These are phyloP conservation scores for Neocrepidodera transversa DNA, from an alignment of 2,888 invertebrate species.

Conservation along the genomic window DNA sequence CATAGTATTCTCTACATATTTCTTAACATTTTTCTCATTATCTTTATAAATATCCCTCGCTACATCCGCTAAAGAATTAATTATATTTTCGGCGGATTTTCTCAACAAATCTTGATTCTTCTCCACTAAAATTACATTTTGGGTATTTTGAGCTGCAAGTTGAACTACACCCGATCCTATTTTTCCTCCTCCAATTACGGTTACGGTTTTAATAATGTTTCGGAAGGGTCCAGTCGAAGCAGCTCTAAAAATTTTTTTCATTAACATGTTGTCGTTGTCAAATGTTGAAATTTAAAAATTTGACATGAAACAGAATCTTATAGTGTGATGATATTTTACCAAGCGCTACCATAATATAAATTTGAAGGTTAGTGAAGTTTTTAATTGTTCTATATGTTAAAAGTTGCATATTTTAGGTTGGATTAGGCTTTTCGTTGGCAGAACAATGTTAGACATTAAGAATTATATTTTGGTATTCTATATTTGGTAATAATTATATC, in stretches of 20 bases:
- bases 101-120: conserved; percentile 5
- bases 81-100: conserved; percentile 10
- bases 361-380: too few relatives aligned
- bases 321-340: too few relatives aligned
- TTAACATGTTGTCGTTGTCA: conserved; percentile 2
- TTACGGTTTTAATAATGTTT: conserved; percentile 6
- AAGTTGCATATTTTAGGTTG: too few relatives aligned
- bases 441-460: too few relatives aligned
- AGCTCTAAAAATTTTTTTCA: not conserved
- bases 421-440: too few relatives aligned
- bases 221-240: not conserved
- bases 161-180: conserved; percentile 15
- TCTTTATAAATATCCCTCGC: conserved; percentile 9
- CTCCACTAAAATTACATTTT: conserved; percentile 17
- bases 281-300: not conserved
- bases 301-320: too few relatives aligned
- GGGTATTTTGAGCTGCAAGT: conserved; percentile 12
- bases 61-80: not conserved
- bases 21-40: conserved; percentile 2
- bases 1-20: conserved; percentile 14
- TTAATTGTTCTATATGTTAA: too few relatives aligned
- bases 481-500: too few relatives aligned
- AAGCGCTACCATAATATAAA: too few relatives aligned
- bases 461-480: too few relatives aligned
- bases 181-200: conserved; percentile 18